Conservation (phyloP, 1,140 invertebrate genomes). For the Drosophila aff. region DNA sequence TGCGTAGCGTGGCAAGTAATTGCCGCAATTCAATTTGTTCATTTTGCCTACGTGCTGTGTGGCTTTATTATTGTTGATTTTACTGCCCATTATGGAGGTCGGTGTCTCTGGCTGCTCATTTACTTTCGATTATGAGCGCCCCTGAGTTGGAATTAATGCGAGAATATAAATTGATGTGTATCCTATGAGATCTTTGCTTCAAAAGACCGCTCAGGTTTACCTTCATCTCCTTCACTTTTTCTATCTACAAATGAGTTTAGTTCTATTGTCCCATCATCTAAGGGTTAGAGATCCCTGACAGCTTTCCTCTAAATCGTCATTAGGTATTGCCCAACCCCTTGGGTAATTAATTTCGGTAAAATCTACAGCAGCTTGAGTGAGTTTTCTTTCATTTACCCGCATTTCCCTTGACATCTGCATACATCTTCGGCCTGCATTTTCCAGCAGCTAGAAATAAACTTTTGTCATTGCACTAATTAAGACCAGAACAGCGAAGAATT, state of each 20-base stretch:
- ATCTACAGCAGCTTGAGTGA: constrained; percentile 30
- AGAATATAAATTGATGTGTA: constrained; percentile 16
- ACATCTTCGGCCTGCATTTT: constrained; percentile 62
- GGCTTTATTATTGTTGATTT: constrained; percentile 62
- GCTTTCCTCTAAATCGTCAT: constrained; percentile 25
- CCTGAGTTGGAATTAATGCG: constrained; percentile 35
- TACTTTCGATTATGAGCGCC: constrained; percentile 43
- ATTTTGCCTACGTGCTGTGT: constrained; percentile 71
- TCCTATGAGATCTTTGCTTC: neutral
- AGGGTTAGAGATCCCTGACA: constrained; percentile 12
- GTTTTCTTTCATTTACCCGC: constrained; percentile 37
- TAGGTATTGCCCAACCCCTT: constrained; percentile 1
- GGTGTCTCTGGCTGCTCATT: constrained; percentile 22
- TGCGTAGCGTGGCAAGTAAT: constrained; percentile 81
- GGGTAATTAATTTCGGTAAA: constrained; percentile 30
- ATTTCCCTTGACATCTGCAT: constrained; percentile 35
- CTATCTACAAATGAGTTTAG: constrained; percentile 1
- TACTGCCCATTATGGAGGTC: constrained; percentile 29
- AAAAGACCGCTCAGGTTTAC: neutral
- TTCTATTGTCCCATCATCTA: neutral
- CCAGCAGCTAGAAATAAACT: constrained; percentile 33
- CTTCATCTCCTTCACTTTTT: neutral
- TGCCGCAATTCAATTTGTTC: constrained; percentile 81
- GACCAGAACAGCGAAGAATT: constrained; percentile 34
- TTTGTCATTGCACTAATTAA: constrained; percentile 67